Conservation (phyloP, 2,888 invertebrate species). For the Diploptera punctata region DNA sequence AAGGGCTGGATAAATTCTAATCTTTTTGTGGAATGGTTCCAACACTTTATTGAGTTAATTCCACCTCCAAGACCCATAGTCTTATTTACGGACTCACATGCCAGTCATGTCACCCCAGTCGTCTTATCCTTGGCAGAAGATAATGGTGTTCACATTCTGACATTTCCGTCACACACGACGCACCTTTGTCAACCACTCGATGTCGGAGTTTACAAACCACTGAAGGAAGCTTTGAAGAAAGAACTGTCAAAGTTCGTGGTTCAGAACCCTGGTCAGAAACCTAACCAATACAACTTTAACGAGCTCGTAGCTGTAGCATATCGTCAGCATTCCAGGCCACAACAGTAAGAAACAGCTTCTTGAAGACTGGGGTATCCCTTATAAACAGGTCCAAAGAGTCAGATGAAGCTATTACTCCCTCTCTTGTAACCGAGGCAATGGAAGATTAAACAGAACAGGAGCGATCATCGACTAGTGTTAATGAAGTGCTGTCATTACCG, state of each 20-base stretch:
- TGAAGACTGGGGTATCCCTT: not conserved
- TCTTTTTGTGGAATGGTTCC: too few relatives aligned
- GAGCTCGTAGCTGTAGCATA: not conserved
- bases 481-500: not conserved
- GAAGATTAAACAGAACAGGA: not conserved
- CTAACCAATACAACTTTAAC: not conserved
- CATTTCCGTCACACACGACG: constrained; percentile 9
- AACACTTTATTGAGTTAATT: constrained; percentile 11
- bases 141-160: not conserved
- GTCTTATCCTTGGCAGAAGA: constrained; percentile 6
- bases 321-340: constrained; percentile 10
- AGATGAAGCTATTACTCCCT: constrained; percentile 2
- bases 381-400: too few relatives aligned
- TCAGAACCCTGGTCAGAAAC: not conserved
- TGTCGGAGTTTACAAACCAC: constrained; percentile 19
- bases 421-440: too few relatives aligned
- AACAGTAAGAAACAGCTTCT: constrained; percentile 7
- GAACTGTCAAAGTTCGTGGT: not conserved
- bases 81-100: constrained; percentile 23
- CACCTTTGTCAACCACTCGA: not conserved
- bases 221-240: constrained; percentile 4
- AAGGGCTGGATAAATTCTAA: constrained; percentile 14
- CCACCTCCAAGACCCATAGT: too few relatives aligned
- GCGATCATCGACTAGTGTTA: not conserved
- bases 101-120: constrained; percentile 1